Evolutionary conservation across 1,140 invertebrate species (phyloP).

Genomic region (Triops longicaudatus): DNA sequence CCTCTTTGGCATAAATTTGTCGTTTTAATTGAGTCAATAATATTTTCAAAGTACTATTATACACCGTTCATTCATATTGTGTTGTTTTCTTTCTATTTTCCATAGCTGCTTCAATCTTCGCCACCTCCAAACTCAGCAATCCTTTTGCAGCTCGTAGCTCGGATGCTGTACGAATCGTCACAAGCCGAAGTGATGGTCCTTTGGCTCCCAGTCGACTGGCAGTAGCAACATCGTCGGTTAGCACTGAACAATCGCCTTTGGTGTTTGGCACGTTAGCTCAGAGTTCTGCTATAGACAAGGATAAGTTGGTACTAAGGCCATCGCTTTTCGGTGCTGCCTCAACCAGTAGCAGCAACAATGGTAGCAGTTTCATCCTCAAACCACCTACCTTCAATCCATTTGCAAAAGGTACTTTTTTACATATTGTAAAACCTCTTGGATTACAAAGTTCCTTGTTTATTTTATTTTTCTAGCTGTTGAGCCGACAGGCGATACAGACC

Average conservation of each 20-base stretch:
- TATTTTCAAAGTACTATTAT: neutral
- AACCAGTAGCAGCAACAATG: neutral
- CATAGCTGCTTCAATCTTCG: conserved; percentile 23
- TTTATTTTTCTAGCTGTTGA: neutral
- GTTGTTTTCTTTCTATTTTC: neutral
- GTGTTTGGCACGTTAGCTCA: neutral
- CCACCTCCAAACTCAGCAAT: conserved; percentile 21
- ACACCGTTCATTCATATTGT: neutral
- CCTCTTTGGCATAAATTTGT: too few species aligned
- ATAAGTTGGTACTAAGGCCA: conserved; percentile 23
- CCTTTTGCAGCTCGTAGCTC: conserved; percentile 18
- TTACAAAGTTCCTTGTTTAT: neutral
- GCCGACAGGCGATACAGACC: neutral
- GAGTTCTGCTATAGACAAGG: neutral
- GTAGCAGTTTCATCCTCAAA: conserved; percentile 10
- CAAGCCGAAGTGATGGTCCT: conserved; percentile 14
- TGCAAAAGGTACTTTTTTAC: neutral
- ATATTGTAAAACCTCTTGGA: neutral
- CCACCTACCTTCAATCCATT: conserved; percentile 27
- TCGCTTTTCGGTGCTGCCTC: conserved; percentile 18
- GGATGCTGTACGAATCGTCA: conserved; percentile 22
- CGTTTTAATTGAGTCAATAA: too few species aligned
- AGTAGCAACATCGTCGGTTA: conserved; percentile 10
- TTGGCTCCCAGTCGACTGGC: conserved; percentile 25
- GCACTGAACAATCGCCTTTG: neutral